Conservation (phyloP, 92 coral and sea anemone species). For the Montipora capitata region DNA sequence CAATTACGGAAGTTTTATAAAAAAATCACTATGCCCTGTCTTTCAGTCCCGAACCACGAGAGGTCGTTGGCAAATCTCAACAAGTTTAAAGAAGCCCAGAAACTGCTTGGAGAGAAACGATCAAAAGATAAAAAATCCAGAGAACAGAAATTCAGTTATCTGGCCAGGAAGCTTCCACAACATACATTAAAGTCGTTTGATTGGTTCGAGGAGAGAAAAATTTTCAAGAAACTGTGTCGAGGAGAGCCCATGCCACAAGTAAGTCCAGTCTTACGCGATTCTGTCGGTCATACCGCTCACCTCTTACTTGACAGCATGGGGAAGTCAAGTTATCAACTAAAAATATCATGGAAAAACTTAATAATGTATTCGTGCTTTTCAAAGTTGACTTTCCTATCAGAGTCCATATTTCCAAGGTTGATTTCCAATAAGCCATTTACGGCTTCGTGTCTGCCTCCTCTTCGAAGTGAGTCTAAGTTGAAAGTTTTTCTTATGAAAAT, state of each 20-base stretch:
- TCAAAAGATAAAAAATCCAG: conserved; percentile 21
- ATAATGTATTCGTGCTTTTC: too few relatives aligned
- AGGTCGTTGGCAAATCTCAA: conserved; percentile 76
- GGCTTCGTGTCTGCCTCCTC: too few relatives aligned
- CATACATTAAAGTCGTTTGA: conserved; percentile 61
- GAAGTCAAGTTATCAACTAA: too few relatives aligned
- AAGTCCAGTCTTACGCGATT: background rate
- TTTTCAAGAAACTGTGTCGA: conserved; percentile 91
- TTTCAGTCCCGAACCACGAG: conserved; percentile 81
- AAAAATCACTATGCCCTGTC: background rate
- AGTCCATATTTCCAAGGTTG: too few relatives aligned
- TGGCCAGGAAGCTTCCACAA: conserved; percentile 64
- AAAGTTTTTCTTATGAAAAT: too few relatives aligned
- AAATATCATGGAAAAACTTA: too few relatives aligned
- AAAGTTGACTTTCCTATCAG: too few relatives aligned
- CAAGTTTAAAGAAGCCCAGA: conserved; percentile 47
- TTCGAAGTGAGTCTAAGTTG: too few relatives aligned
- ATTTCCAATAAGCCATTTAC: too few relatives aligned
- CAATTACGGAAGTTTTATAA: too few relatives aligned
- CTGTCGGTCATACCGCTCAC: too few relatives aligned
- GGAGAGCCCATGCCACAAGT: conserved; percentile 93
- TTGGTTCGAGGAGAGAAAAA: conserved; percentile 86
- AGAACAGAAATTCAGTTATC: conserved; percentile 59
- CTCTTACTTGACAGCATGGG: too few relatives aligned
- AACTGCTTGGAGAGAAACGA: conserved; percentile 20